Conservation (phyloP, 1,140 invertebrate genomes). For the Lasioglossum albipes region DNA sequence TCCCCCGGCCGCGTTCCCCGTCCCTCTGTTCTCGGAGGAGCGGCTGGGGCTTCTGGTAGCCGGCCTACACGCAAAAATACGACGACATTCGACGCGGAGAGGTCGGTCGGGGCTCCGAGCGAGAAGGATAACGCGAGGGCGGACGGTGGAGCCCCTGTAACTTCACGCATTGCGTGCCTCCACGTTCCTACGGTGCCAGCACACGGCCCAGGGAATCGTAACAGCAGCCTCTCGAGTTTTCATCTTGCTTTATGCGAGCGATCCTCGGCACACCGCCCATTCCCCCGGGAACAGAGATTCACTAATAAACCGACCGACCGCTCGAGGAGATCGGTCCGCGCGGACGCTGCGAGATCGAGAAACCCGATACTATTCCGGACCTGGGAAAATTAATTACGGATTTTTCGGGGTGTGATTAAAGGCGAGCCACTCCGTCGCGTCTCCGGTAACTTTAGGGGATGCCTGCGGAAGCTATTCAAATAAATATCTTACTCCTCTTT, state of each 20-base stretch:
- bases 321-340: constrained; percentile 24
- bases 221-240: constrained; percentile 37
- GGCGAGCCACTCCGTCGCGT: not conserved
- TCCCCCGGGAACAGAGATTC: constrained; percentile 36
- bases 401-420: not conserved
- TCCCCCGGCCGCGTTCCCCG: not conserved
- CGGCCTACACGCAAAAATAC: constrained; percentile 33
- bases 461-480: not conserved
- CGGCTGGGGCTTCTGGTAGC: constrained; percentile 24
- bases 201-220: constrained; percentile 40
- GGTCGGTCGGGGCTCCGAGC: constrained; percentile 3
- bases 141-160: not conserved
- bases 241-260: constrained; percentile 45
- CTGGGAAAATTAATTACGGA: constrained; percentile 29
- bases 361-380: constrained; percentile 14
- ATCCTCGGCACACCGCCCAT: constrained; percentile 38
- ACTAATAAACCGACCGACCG: constrained; percentile 52
- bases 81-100: constrained; percentile 25
- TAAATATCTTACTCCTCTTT: too few species aligned
- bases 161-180: constrained; percentile 37
- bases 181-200: not conserved
- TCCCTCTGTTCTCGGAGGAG: not conserved
- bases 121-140: constrained; percentile 30
- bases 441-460: not conserved
- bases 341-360: constrained; percentile 14